Conservation (phyloP, 2,113 vertebrate species). For the Rhinoptilus africanus region DNA sequence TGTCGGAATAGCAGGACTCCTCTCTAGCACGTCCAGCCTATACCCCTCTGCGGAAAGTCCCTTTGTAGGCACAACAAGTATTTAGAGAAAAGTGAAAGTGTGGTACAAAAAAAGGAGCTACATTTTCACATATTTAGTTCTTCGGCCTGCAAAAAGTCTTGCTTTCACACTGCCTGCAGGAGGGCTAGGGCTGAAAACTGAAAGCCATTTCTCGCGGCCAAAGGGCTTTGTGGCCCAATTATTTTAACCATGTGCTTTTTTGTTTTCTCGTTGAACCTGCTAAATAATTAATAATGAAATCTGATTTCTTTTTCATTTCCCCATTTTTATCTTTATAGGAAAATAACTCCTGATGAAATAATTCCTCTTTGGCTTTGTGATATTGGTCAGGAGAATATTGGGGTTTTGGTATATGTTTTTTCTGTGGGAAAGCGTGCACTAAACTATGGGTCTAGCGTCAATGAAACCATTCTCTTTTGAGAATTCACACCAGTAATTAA, state of each 20-base stretch:
- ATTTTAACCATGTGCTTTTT: not conserved
- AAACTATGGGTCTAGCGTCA: not conserved
- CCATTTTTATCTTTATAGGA: not conserved
- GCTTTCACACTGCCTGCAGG: not conserved
- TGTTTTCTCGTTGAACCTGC: not conserved
- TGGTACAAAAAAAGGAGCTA: not conserved
- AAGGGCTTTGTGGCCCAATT: not conserved
- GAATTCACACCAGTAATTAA: not conserved
- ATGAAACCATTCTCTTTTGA: not conserved
- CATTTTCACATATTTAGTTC: rapidly evolving
- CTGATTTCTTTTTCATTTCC: not conserved
- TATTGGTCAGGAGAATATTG: rapidly evolving
- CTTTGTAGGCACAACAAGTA: not conserved
- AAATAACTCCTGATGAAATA: not conserved
- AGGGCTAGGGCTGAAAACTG: not conserved
- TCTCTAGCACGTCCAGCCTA: not conserved
- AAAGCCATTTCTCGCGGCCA: not conserved
- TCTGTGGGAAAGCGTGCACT: not conserved
- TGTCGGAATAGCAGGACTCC: not conserved
- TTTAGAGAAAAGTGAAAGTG: not conserved
- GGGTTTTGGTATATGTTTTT: rapidly evolving
- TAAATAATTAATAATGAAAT: not conserved
- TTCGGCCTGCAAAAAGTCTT: not conserved
- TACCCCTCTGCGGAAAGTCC: not conserved
- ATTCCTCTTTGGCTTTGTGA: not conserved